Evolutionary conservation across 2,888 invertebrate genomes (phyloP).

Genomic region (Watsonalla binaria): DNA sequence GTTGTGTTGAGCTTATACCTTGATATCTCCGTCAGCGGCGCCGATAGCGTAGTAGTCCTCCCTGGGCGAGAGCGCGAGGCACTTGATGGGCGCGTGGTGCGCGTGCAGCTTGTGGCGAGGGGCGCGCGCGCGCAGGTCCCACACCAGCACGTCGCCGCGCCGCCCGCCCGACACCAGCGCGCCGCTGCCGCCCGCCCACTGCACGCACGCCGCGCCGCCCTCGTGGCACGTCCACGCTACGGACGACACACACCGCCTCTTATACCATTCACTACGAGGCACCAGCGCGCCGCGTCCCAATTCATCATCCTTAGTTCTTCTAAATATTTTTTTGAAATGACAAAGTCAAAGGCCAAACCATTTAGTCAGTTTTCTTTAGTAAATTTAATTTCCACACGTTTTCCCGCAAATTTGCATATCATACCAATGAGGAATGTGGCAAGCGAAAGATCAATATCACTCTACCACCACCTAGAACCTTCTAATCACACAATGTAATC

Average conservation of each 20-base stretch:
- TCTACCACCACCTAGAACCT: no score
- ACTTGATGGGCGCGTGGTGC: constrained; percentile 96
- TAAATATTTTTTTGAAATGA: no score
- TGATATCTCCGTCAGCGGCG: constrained; percentile 94
- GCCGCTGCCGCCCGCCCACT: constrained; percentile 96
- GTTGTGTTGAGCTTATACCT: constrained; percentile 77
- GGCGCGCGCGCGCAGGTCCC: constrained; percentile 95
- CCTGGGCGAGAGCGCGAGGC: constrained; percentile 94
- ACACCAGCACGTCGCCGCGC: constrained; percentile 97
- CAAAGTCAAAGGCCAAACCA: no score
- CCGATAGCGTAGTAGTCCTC: constrained; percentile 99
- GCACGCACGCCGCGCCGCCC: constrained; percentile 92
- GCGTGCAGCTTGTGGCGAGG: constrained; percentile 90
- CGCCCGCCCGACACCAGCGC: constrained; percentile 97
- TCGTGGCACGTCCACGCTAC: constrained; percentile 96
- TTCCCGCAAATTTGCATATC: no score
- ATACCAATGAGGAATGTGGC: no score
- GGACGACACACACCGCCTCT: constrained; percentile 16
- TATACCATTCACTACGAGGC: neutral
- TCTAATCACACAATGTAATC: no score
- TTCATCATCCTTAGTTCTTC: no score
- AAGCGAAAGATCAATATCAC: no score
- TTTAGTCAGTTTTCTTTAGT: no score
- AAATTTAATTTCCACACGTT: no score
- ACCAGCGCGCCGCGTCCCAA: no score